Base-by-base conservation (phyloP, 2,888 invertebrate genomes). In the Melitaea athalia region DNA sequence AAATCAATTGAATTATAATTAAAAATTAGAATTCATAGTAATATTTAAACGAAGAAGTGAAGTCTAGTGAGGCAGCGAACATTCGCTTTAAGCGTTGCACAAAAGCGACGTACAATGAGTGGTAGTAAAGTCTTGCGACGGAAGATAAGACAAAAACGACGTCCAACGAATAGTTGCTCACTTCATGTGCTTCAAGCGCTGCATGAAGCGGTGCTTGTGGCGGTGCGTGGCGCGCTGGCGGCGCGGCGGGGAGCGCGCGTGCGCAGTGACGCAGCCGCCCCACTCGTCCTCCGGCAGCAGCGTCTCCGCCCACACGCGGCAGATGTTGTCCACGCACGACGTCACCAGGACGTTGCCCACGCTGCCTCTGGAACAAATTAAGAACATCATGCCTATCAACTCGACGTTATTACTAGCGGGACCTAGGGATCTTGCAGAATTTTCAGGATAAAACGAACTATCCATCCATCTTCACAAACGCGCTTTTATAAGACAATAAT, bases 281-380 rank as follows among this genome's bases (percentile, higher is more conserved):
- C 92, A 94, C 65, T 99, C 99, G 93, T 99, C 99, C 84, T 99
- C 99, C 0, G 99, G 99, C 74, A 99, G 94, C 71, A 99, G 96
- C 0, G 99, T 99, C 92, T 99, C 99, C 64, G 98, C 97, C 99
- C 99, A 99, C 78, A 99, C 95, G 75, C 99, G 96, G 84, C 99
- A 99, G 79, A 99, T 99, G 92, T 99, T 99, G 91, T 99, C 99
- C 82, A 97, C 95, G 88, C 99, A 99, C 62, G 99, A 99, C 68
- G 99, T 99, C 70, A 99, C 98, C 77, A 99, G 89, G 95, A 99
- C 98, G 91, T 99, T 99, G 71, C 98, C 98, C 14, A 99, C 98
- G 63, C 98, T 98, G 64, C 99, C 98, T 86, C 98, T 98, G 87
- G 12, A 24, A 12, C 10, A 12, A 38, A 7, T 38, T 38, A 38